A percentile compares a stretch with the other conserved stretches of the same genome.
Evolutionary conservation across 2,797 vertebrate genomes (phyloP).

Genomic region (Psittacula echo): DNA sequence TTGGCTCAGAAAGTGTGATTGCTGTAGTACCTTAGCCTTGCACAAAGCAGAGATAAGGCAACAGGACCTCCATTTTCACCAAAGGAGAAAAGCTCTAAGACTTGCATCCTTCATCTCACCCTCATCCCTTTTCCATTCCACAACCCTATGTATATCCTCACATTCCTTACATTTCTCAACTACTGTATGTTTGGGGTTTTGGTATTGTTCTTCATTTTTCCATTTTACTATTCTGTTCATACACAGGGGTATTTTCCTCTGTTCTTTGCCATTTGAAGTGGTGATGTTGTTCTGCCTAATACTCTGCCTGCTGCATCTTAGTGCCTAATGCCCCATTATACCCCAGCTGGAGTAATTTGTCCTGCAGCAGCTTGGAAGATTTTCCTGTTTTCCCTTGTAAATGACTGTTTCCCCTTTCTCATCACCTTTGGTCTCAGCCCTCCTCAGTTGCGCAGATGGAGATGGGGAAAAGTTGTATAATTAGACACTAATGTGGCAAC

Average conservation of each 20-base stretch:
- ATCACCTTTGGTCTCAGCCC: neutral
- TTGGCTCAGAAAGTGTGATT: neutral
- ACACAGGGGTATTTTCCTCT: neutral
- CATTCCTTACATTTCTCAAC: neutral
- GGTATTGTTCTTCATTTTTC: neutral
- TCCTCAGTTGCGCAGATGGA: neutral
- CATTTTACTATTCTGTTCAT: neutral
- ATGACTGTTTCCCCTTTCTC: neutral
- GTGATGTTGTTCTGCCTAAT: neutral
- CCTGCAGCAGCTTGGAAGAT: neutral
- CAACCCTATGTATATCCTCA: too few relatives aligned
- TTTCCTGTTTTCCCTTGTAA: neutral
- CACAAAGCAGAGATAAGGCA: neutral
- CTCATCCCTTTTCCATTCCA: neutral
- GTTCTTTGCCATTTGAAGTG: neutral
- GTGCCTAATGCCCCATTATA: neutral
- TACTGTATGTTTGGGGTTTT: accelerated
- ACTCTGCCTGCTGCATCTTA: neutral
- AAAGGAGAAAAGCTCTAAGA: neutral
- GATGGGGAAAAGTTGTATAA: neutral
- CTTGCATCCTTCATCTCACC: neutral
- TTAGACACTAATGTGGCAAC: neutral
- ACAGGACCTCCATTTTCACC: neutral
- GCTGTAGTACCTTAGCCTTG: neutral
- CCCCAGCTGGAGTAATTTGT: neutral